Evolutionary conservation across 2,888 invertebrate species (phyloP), one percentile per base, ranked within the genome.

Genomic region (Patella pellucida): DNA sequence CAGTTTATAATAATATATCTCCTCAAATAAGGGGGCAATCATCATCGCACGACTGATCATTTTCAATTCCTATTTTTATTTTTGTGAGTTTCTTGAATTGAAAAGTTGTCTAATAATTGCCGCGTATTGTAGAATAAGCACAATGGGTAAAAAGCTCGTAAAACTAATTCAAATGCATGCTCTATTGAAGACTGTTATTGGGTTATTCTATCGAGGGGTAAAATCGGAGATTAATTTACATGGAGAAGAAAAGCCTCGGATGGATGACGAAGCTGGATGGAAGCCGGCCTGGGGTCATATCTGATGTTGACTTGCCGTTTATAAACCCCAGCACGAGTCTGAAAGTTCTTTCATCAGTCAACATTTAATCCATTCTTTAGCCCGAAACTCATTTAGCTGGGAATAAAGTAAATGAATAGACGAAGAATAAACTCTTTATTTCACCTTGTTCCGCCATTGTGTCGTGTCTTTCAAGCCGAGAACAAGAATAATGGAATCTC

Each of bases 41-140:
- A 41, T 41, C 41, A 41, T 41, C 41, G 41, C 41, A 41, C 41
- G 41, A 41, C 41, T 41, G 41, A 41, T 41, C 41, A 41, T 41
- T 41, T 41, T 41, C 41, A 41, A 41, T 41, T 41, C 41, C 41
- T 41, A 41, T 9, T 41, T 41, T 41, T 41, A 41, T 41, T 41
- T 41, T 41, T 41, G 41, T 41, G 41, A 41, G 41, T 41, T 41
- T 69, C 27, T 50, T 76, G 73, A 70, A 69, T 62, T 41, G 73
- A 68, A 31, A 62, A 56, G 54, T 73, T 76, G 62, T 19, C 56
- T 19, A 74, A 70, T 74, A 74, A 74, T 74, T 74, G 74, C 54
- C 31, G 52, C 41, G n/a, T 56, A 56, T 74, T 74, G 74, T 74
- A 19, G 31, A 12, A n/a, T 51, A 7, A 23, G 70, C 19, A 74